phyloP scores from a whole-genome alignment of 1,140 invertebrate genomes.

The Popillia japonica region DNA sequence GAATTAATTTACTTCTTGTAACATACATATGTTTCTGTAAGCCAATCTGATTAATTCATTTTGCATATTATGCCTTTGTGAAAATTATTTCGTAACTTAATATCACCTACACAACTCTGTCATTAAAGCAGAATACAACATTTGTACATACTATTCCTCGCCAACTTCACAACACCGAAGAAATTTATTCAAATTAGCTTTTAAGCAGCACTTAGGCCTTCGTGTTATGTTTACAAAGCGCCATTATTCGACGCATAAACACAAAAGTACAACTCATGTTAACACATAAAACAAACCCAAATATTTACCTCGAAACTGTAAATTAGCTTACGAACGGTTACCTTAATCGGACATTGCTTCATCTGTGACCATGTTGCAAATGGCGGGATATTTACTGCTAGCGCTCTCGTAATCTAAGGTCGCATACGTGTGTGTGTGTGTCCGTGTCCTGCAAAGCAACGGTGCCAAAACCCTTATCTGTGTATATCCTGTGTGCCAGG shows the following conservation, averaged over 20 bases:
- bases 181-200: conserved; percentile 28
- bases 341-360: conserved; percentile 12
- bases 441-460: not conserved
- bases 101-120: not conserved
- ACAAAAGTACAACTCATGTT: conserved; percentile 25
- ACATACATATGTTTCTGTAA: too few relatives aligned
- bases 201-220: conserved; percentile 5
- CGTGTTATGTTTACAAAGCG: conserved; percentile 3
- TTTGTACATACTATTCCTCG: not conserved
- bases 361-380: not conserved
- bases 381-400: conserved; percentile 17
- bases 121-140: not conserved
- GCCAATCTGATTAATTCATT: too few relatives aligned
- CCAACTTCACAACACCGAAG: not conserved
- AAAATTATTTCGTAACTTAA: too few relatives aligned
- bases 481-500: not conserved
- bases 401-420: conserved; percentile 16
- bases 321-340: conserved; percentile 4
- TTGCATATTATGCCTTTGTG: too few relatives aligned
- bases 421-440: not conserved
- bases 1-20: too few relatives aligned
- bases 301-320: conserved; percentile 23
- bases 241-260: conserved; percentile 30
- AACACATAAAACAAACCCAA: conserved; percentile 19
- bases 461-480: not conserved